Evolutionary conservation across 2,113 vertebrate genomes (phyloP), one percentile per base, ranked within the genome.

Genomic region (Pluvialis apricaria): DNA sequence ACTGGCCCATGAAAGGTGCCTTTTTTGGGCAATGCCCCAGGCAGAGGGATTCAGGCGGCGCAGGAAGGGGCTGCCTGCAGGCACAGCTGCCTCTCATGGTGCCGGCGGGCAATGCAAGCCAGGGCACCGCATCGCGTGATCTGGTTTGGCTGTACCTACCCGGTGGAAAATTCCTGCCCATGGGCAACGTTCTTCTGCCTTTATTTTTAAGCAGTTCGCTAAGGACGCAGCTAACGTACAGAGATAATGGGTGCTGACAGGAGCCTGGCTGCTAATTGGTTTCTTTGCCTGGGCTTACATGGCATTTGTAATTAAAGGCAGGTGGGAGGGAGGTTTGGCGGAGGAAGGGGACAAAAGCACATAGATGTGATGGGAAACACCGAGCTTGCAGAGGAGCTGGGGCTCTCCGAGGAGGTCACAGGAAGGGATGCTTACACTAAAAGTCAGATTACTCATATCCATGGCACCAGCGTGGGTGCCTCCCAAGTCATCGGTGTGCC

Each of bases 211-310:
- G 86, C 61, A 60, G 76, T 49, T 82, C 5, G 0, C 83, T 88
- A 58, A 93, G 94, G 91, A 75, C 61, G 40, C 9, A 16, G 77
- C 78, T 84, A 57, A 13, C 3, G 9, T 81, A 86, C 22, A 4
- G 90, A 97, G 96, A 96, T 97, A 97, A 93, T 31, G 36, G 91
- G 79, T 88, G 96, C 92, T 95, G 95, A 97, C 66, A 96, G 91
- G 61, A 97, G 40, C 44, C 88, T 97, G 92, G 88, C 95, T 96
- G 86, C 90, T 80, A 38, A 61, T 6, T 86, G 62, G 62, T 86
- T 57, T 5, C 64, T 88, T 60, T 71, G 72, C 91, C 54, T 71
- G 62, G 17, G 15, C 49, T 86, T 87, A 73, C 66, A n/a, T 61
- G 80, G 32, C 84, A 34, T 47, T 66, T 73, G 86, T 84, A 91